phyloP scores from a whole-genome alignment of 2,113 vertebrate genomes.

The Ahaetulla prasina region DNA sequence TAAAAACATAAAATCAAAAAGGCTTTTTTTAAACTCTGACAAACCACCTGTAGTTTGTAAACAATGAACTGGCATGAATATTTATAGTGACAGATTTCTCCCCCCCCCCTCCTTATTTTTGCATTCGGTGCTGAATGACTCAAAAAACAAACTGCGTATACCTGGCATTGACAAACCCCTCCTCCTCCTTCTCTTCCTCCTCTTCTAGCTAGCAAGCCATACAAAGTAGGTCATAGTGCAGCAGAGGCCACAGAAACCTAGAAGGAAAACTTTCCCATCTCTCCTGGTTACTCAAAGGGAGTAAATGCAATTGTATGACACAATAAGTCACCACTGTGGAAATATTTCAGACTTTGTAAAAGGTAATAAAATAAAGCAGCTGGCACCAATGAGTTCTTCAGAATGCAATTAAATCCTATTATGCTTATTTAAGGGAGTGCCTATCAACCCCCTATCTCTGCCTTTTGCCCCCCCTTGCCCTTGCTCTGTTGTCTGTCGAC shows the following conservation, averaged over 20 bases:
- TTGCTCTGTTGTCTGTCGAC: background rate
- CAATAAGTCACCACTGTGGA: background rate
- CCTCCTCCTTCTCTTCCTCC: background rate
- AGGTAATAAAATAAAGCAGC: background rate
- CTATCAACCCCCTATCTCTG: background rate
- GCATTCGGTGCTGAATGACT: background rate
- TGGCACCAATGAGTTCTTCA: background rate
- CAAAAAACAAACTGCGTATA: background rate
- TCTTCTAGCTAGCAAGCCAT: background rate
- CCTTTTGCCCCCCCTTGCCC: background rate
- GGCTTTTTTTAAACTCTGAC: background rate
- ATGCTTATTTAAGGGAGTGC: background rate
- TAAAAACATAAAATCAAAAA: background rate
- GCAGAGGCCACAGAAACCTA: background rate
- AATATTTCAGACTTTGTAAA: conserved; percentile 2
- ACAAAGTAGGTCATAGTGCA: background rate
- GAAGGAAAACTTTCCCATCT: background rate
- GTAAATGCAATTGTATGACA: background rate
- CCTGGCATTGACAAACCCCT: background rate
- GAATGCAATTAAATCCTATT: background rate
- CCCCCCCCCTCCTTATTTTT: background rate
- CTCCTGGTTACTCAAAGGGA: background rate
- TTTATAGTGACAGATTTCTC: background rate
- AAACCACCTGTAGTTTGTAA: background rate
- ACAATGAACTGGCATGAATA: background rate